These are phyloP conservation scores for Eristalis intricaria DNA, from an alignment of 2,888 invertebrate species.

Conservation along the genomic window DNA sequence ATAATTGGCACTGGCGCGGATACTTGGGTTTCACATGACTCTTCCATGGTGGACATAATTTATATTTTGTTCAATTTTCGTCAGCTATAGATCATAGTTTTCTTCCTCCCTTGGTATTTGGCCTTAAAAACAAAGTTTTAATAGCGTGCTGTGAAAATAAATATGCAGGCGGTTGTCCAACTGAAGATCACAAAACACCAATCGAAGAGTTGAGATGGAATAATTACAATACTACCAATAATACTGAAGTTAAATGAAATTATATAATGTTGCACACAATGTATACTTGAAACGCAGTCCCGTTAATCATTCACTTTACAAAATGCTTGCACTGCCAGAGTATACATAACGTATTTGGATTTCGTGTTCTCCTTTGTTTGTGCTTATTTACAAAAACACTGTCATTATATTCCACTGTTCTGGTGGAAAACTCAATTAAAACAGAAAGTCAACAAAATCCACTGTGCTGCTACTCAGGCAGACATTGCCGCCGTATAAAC, in stretches of 20 bases:
- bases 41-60: slow-evolving; percentile 19
- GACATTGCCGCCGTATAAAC: neutral
- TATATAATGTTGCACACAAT: neutral
- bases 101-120: neutral
- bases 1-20: neutral
- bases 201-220: neutral
- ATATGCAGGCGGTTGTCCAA: neutral
- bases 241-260: slow-evolving; percentile 3
- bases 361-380: neutral
- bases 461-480: slow-evolving; percentile 17
- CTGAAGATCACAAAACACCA: neutral
- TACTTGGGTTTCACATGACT: neutral
- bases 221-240: neutral
- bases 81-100: neutral
- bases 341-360: neutral
- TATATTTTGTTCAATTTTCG: neutral
- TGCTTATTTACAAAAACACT: neutral
- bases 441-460: slow-evolving; percentile 39
- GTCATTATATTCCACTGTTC: slow-evolving; percentile 2
- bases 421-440: neutral
- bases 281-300: neutral
- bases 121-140: neutral
- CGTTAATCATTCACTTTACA: neutral
- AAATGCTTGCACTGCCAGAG: neutral
- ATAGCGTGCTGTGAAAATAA: neutral